Base-by-base conservation (phyloP, 2,888 invertebrate genomes). In the Cancer borealis region DNA sequence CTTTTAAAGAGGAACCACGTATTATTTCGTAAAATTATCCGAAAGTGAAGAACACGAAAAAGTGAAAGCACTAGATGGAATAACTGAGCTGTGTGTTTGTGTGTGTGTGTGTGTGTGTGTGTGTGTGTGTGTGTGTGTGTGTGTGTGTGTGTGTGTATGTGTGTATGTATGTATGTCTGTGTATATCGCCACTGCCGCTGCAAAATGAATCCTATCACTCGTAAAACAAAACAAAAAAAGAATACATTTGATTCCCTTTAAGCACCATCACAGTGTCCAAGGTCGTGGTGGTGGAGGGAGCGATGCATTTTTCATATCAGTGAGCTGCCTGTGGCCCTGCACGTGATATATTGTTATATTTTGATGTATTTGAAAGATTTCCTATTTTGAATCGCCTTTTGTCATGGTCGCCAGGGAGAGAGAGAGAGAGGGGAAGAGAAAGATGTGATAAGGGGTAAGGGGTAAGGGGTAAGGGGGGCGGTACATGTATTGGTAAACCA, bases 121-220 rank as follows among this genome's bases (percentile, higher is more conserved):
- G 73, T 73, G 73, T 73, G 73, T 73, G 26, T 73, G 73, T 73
- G 73, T 73, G 73, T 66, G 66, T 66, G 66, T 66, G 66, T 66
- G 66, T 66, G n/a, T n/a, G n/a, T 66, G 66, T 66, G 66, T 66
- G 66, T 66, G 66, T 66, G 66, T 66, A n/a, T 66, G 66, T 66
- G 66, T 66, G 66, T 66, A n/a, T 66, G 66, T 60, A 17, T 14
- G 66, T 14, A 0, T 21, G 1, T 66, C 17, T 4, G 66, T 66
- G 17, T 73, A 8, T 4, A 26, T 26, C 6, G n/a, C 26, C 73
- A 73, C 73, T n/a, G 8, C 10, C 73, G 4, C 5, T 26, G 73
- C 21, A 26, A 73, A 73, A 73, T 73, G 21, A 73, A 8, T 5
- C 73, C 6, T 26, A 73, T 73, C 73, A 26, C 3, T 73, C 73